Evolutionary conservation across 2,797 vertebrate species (phyloP), one percentile per base, ranked within the genome.

Genomic region (Manis pentadactyla): DNA sequence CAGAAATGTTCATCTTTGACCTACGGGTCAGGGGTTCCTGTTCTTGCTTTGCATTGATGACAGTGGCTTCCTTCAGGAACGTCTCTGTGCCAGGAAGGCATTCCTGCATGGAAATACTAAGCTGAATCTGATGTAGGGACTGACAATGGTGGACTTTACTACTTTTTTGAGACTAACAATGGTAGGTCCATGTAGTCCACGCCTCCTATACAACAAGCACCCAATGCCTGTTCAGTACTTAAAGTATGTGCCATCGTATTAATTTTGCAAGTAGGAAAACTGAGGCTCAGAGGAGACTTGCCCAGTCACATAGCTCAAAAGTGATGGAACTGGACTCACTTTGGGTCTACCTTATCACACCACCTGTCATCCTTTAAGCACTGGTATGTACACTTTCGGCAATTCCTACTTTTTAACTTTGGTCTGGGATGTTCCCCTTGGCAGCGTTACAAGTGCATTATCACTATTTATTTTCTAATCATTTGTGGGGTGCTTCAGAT

Each of bases 141-240:
- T 10, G n/a, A 14, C 21, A 8, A 0, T 0, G 6, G 21, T 18
- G 17, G 27, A 1, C 25, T 7, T 0, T 2, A 4, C 5, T 5
- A 23, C 7, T n/a, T 90, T 51, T n/a, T 31, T 29, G 17, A 86
- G 17, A 83, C 34, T 29, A 42, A 23, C 18, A 42, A 5, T 3
- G 10, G 17, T 37, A n/a, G n/a, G 10, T 19, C 34, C 27, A 29
- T 18, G 5, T 4, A 34, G 29, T 59, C 23, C 12, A 9, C 1
- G 23, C n/a, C 10, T 75, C 42, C 42, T 23, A 2, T 12, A 2
- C 31, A 29, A 13, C 11, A 25, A 81, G 37, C 0, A 64, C 5
- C 11, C 17, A 2, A 15, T 19, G 19, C 18, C 10, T 4, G 9
- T 4, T 18, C 18, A 19, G 7, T 49, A 68, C 3, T 31, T 83